Percentiles rank a stretch among this genome's conserved stretches.
Evolutionary conservation across 1,140 invertebrate species (phyloP).

Genomic region (Octopus bimaculoides): DNA sequence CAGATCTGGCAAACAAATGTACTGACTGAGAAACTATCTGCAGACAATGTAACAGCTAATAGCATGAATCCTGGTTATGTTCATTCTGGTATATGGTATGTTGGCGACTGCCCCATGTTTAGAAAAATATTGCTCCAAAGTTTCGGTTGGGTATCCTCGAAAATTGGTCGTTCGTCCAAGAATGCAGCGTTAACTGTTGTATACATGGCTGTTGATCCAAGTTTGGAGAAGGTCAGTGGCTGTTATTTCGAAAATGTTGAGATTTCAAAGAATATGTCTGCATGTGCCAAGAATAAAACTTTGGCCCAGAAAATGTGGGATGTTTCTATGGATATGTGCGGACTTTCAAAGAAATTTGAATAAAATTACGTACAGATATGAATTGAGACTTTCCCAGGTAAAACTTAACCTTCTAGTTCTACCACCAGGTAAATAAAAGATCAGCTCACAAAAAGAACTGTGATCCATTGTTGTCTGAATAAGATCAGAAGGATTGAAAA

Average conservation of each 20-base stretch:
- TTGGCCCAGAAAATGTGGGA: not conserved
- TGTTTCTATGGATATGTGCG: slow-evolving; percentile 10
- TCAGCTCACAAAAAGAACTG: too few species aligned
- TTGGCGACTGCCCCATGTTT: too few species aligned
- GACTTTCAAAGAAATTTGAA: not conserved
- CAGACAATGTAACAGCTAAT: not conserved
- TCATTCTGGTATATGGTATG: not conserved
- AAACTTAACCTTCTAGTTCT: too few species aligned
- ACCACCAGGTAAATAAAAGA: too few species aligned
- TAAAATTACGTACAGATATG: not conserved
- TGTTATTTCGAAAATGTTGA: not conserved
- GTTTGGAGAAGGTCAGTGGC: not conserved
- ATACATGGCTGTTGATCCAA: not conserved
- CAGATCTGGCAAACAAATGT: not conserved
- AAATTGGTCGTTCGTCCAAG: not conserved
- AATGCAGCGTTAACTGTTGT: slow-evolving; percentile 3
- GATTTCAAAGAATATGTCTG: not conserved
- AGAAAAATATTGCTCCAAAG: not conserved
- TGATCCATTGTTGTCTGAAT: too few species aligned
- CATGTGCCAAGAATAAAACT: not conserved
- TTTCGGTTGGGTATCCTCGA: not conserved
- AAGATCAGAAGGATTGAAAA: too few species aligned
- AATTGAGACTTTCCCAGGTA: too few species aligned
- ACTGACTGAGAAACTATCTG: not conserved
- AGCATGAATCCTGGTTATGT: slow-evolving; percentile 1